Conservation (phyloP, 2,797 vertebrate genomes). For the Eptatretus atami region DNA sequence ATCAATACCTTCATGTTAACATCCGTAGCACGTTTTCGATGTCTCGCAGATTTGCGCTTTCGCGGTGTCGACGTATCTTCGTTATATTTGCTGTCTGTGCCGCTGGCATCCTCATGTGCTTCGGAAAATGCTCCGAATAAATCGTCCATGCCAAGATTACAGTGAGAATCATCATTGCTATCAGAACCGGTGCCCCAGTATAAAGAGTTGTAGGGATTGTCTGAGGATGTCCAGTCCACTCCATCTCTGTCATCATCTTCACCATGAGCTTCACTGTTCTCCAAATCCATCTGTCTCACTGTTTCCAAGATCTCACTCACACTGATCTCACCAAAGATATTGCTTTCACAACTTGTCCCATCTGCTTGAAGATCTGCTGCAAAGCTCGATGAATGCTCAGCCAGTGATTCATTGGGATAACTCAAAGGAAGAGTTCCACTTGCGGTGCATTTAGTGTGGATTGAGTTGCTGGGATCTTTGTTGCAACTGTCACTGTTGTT, state of each 20-base stretch:
- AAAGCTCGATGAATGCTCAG: too few species aligned
- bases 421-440: too few species aligned
- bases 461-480: too few species aligned
- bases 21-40: background rate
- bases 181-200: background rate
- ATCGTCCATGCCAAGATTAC: background rate
- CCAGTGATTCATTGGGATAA: too few species aligned
- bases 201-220: background rate
- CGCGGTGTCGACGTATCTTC: background rate
- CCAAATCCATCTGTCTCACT: slow-evolving; percentile 4
- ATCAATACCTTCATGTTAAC: background rate
- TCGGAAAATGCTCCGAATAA: background rate
- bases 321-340: slow-evolving; percentile 1
- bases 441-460: too few species aligned
- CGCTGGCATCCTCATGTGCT: too few species aligned
- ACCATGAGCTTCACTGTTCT: background rate
- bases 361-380: too few species aligned
- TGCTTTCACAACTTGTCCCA: background rate
- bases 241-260: background rate
- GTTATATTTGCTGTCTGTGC: background rate
- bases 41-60: background rate
- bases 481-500: too few species aligned
- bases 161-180: background rate
- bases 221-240: background rate
- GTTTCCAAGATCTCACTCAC: slow-evolving; percentile 4